phyloP scores from a whole-genome alignment of 1,140 invertebrate genomes.

The Mizuhopecten yessoensis region DNA sequence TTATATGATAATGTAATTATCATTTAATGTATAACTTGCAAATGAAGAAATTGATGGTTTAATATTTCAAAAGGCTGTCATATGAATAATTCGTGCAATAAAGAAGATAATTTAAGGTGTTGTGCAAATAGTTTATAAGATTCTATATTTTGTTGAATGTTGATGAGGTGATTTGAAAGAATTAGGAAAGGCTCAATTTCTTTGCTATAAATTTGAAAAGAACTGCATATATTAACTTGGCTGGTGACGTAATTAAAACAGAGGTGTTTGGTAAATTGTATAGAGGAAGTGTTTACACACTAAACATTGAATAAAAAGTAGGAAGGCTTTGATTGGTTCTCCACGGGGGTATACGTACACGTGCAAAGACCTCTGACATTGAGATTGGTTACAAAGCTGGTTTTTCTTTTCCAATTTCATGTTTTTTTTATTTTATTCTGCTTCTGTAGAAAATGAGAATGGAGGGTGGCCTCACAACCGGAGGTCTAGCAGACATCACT shows the following conservation, averaged over 20 bases:
- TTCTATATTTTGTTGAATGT: constrained; percentile 26
- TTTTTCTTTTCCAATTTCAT: neutral
- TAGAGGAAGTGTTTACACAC: too few relatives aligned
- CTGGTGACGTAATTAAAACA: neutral
- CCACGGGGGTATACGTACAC: neutral
- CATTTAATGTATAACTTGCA: constrained; percentile 2
- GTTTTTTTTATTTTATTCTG: neutral
- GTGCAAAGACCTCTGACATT: neutral
- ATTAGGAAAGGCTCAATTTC: neutral
- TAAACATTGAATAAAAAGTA: too few relatives aligned
- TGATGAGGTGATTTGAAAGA: constrained; percentile 4
- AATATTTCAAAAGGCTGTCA: constrained; percentile 14
- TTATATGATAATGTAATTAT: constrained; percentile 36
- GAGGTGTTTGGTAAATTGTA: neutral
- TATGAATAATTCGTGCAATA: constrained; percentile 21
- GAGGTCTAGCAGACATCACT: neutral
- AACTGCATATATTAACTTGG: neutral
- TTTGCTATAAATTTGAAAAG: neutral
- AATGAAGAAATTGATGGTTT: constrained; percentile 33
- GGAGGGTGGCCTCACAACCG: neutral
- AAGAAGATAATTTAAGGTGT: neutral
- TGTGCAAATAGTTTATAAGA: constrained; percentile 20
- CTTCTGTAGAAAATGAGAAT: neutral
- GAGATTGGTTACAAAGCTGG: neutral
- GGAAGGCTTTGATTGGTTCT: neutral